Base-by-base conservation (phyloP, 2,797 vertebrate genomes). In the Morelia viridis region DNA sequence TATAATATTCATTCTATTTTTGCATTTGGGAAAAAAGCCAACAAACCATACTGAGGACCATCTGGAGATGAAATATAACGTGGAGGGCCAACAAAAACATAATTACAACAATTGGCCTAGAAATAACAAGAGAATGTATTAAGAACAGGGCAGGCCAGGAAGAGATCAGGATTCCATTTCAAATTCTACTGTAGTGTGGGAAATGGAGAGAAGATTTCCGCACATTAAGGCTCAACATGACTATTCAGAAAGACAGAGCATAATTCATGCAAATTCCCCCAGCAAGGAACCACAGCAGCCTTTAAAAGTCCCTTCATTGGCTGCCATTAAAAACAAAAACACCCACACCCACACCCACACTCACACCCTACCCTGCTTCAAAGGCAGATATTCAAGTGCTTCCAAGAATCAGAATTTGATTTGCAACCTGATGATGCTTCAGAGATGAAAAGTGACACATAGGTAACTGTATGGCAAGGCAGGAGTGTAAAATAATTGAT, bases 1-100 rank as follows among this genome's bases (percentile, higher is more conserved):
- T 96, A 71, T 94, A 95, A 88, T 95, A 91, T 91, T 97, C 94
- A 91, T 96, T 93, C 95, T 93, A 94, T 91, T 95, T 97, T 96
- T 93, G 94, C 94, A 95, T 95, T 94, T 96, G 95, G 96, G 11
- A 35, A 5, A 80, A 80, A 95, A 96, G 97, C 96, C 95, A 97
- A 94, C 91, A 92, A 1, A 12, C 15, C 92, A 96, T 96, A 96
- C 4, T 95, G 92, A 96, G 71, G 92, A 96, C 95, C 97, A 95
- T 97, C 93, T 96, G 95, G 96, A 97, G 95, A 95, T 50, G 57
- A 97, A 97, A 96, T 93, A 93, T 91, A 96, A 96, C 94, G 83
- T 95, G 94, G 92, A 92, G 93, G n/a, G 97, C 97, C 97, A 98
- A 97, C 88, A 90, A 96, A 98, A 97, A 98, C 94, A 98, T 91